Evolutionary conservation across 2,113 vertebrate species (phyloP).

Genomic region (Halcyon senegalensis): DNA sequence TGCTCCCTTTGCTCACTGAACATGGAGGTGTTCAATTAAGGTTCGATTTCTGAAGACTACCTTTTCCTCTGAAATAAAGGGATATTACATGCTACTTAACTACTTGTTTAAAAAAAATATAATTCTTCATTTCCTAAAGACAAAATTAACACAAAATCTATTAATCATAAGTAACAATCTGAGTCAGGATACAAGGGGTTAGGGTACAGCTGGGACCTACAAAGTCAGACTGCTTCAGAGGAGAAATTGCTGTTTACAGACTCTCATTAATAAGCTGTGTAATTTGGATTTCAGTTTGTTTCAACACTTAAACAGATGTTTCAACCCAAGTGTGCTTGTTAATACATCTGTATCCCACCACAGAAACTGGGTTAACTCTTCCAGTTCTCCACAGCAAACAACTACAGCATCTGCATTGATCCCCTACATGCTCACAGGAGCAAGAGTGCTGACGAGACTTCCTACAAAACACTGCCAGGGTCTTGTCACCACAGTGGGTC

Average conservation of each 20-base stretch:
- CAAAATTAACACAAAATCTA: not conserved
- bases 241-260: slow-evolving; percentile 26
- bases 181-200: not conserved
- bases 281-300: not conserved
- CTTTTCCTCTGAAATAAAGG: not conserved
- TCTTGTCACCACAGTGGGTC: not conserved
- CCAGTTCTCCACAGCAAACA: not conserved
- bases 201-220: not conserved
- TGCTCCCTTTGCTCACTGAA: not conserved
- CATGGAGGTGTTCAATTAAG: not conserved
- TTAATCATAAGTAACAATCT: not conserved
- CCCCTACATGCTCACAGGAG: accelerated
- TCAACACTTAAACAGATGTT: not conserved
- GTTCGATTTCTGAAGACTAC: not conserved
- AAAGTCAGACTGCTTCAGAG: not conserved
- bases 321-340: not conserved
- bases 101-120: no score
- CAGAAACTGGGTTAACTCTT: not conserved
- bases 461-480: not conserved
- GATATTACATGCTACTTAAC: not conserved
- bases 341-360: not conserved
- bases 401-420: accelerated
- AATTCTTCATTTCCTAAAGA: not conserved
- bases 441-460: not conserved
- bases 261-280: not conserved